These are phyloP conservation scores for Agrotis ipsilon DNA, from an alignment of 2,888 invertebrate genomes.

Conservation along the genomic window DNA sequence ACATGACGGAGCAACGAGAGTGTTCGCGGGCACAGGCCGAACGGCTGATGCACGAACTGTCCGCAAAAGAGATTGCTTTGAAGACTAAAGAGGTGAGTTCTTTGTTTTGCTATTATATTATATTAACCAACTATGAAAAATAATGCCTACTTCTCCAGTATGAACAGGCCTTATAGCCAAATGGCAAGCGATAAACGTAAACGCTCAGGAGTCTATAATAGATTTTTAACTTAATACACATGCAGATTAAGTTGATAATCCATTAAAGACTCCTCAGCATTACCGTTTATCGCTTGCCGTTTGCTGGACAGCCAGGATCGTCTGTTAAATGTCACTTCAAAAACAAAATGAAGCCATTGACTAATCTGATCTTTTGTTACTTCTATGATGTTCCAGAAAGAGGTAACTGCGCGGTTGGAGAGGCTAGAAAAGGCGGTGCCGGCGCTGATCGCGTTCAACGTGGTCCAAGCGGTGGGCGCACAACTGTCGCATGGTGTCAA, in stretches of 20 bases:
- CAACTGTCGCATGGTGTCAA: conserved; percentile 73
- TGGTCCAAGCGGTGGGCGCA: conserved; percentile 84
- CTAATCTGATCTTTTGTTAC: background rate
- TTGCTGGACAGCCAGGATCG: too few species aligned
- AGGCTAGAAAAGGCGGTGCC: conserved; percentile 92
- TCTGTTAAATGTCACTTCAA: too few species aligned
- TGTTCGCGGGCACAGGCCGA: conserved; percentile 90
- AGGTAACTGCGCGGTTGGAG: conserved; percentile 89
- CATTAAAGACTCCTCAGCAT: too few species aligned
- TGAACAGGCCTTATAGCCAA: too few species aligned
- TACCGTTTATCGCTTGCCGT: too few species aligned
- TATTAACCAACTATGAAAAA: too few species aligned
- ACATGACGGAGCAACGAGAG: conserved; percentile 91
- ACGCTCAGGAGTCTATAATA: too few species aligned
- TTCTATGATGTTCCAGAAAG: conserved; percentile 86
- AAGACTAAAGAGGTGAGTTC: conserved; percentile 88
- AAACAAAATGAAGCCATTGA: too few species aligned
- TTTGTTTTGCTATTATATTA: background rate
- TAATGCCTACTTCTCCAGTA: too few species aligned
- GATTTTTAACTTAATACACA: too few species aligned
- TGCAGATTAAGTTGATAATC: too few species aligned
- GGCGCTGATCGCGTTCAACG: conserved; percentile 92
- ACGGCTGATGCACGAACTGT: conserved; percentile 80
- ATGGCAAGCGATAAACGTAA: too few species aligned
- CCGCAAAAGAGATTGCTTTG: conserved; percentile 87